A percentile compares a stretch with the other conserved stretches of the same genome.
These are phyloP conservation scores for Meliscaeva auricollis DNA, from an alignment of 2,888 invertebrate genomes.

Conservation along the genomic window DNA sequence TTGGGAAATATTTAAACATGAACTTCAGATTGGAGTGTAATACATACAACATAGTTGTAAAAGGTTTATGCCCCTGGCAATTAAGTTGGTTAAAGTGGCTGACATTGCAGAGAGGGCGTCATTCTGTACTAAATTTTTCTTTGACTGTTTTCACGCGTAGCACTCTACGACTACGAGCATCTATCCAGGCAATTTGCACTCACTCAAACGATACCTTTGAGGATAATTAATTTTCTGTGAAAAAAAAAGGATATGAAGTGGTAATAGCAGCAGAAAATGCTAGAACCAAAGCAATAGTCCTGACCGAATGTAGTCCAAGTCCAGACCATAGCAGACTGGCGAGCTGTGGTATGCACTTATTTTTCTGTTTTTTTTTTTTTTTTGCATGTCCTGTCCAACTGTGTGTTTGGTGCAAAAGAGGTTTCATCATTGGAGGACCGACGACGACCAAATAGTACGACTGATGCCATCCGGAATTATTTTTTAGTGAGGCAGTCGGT, in stretches of 20 bases:
- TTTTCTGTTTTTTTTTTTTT: conserved; percentile 1
- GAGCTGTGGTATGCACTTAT: background rate
- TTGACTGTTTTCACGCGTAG: conserved; percentile 46
- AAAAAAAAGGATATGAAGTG: conserved; percentile 27
- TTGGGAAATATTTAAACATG: conserved; percentile 28
- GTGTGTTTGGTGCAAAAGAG: conserved; percentile 32
- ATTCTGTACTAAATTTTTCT: conserved; percentile 34
- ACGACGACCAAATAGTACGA: conserved; percentile 29
- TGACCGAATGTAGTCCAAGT: conserved; percentile 12
- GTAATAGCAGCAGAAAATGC: conserved; percentile 28
- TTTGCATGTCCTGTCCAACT: conserved; percentile 10
- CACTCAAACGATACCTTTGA: conserved; percentile 67
- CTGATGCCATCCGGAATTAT: conserved; percentile 17
- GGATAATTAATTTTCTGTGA: conserved; percentile 53
- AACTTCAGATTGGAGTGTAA: background rate
- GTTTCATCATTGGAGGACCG: conserved; percentile 24
- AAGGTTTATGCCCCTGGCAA: conserved; percentile 39
- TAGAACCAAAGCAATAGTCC: conserved; percentile 38
- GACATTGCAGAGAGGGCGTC: conserved; percentile 44
- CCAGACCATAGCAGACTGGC: conserved; percentile 21
- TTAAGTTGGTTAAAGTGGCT: conserved; percentile 62
- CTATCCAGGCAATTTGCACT: conserved; percentile 56
- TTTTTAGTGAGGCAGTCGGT: conserved; percentile 24
- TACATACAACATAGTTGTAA: background rate
- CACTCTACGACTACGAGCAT: conserved; percentile 6